Evolutionary conservation across 1,140 invertebrate genomes (phyloP).

Genomic region (Hypsibius dujardini): DNA sequence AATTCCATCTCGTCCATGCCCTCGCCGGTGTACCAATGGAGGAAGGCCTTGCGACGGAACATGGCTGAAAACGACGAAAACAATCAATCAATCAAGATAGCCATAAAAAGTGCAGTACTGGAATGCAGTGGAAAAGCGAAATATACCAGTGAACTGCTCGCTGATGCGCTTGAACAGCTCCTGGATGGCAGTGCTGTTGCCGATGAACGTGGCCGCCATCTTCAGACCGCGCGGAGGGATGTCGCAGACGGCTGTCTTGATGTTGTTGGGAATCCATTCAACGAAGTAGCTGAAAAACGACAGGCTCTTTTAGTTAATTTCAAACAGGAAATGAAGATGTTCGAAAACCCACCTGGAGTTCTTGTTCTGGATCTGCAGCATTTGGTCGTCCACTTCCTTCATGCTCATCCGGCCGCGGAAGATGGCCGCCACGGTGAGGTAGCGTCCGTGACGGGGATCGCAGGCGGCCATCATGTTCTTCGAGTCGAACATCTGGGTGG

Average conservation of each 20-base stretch:
- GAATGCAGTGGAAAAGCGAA: not conserved
- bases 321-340: not conserved
- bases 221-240: conserved; percentile 36
- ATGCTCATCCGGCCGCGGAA: conserved; percentile 24
- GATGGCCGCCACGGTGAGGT: conserved; percentile 31
- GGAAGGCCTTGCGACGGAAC: conserved; percentile 55
- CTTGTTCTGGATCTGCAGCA: conserved; percentile 31
- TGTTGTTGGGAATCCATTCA: conserved; percentile 33
- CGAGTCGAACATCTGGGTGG: conserved; percentile 21
- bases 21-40: conserved; percentile 51
- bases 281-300: conserved; percentile 35
- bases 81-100: not conserved
- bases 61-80: conserved; percentile 31
- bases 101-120: too few species aligned
- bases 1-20: conserved; percentile 72
- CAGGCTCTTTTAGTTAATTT: not conserved
- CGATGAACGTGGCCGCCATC: conserved; percentile 37
- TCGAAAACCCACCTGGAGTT: conserved; percentile 24
- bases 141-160: conserved; percentile 37
- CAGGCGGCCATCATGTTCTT: conserved; percentile 47
- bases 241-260: conserved; percentile 35
- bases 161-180: conserved; percentile 64
- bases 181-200: conserved; percentile 40
- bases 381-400: conserved; percentile 28
- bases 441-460: conserved; percentile 51